Evolutionary conservation across 92 coral and sea anemone species (phyloP).

Genomic region (Parazoanthus darwini): DNA sequence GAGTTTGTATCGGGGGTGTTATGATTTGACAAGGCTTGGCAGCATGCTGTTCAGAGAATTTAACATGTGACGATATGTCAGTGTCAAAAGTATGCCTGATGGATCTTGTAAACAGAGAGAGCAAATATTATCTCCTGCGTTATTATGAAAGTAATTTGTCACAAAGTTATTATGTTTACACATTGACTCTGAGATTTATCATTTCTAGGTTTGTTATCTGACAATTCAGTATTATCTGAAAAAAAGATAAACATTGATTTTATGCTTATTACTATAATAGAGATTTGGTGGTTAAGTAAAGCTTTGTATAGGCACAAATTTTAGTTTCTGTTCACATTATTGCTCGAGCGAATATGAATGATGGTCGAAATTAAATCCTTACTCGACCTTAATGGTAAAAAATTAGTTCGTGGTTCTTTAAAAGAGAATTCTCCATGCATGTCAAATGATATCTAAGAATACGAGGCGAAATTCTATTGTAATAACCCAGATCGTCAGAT

Average conservation of each 20-base stretch:
- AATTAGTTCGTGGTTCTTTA: no score
- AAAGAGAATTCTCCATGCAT: no score
- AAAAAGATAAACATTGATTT: not conserved
- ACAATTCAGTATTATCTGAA: not conserved
- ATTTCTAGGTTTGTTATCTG: not conserved
- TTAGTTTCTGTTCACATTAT: not conserved
- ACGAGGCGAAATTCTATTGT: no score
- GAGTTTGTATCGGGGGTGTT: not conserved
- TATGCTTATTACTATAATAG: not conserved
- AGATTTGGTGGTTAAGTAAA: not conserved
- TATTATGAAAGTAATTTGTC: constrained; percentile 9
- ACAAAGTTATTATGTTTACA: constrained; percentile 28
- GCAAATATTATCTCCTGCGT: not conserved
- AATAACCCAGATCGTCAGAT: no score
- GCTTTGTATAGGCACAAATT: not conserved
- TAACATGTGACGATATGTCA: not conserved
- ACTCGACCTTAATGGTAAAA: not conserved
- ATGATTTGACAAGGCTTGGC: not conserved
- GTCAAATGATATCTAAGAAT: no score
- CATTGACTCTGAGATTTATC: constrained; percentile 30
- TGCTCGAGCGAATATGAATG: not conserved
- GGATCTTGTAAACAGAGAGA: not conserved
- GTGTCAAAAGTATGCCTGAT: not conserved
- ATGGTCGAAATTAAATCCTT: not conserved
- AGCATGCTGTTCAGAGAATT: not conserved